A percentile compares a stretch with the other conserved stretches of the same genome.
phyloP scores from a whole-genome alignment of 1,140 invertebrate species.

The Pinna nobilis region DNA sequence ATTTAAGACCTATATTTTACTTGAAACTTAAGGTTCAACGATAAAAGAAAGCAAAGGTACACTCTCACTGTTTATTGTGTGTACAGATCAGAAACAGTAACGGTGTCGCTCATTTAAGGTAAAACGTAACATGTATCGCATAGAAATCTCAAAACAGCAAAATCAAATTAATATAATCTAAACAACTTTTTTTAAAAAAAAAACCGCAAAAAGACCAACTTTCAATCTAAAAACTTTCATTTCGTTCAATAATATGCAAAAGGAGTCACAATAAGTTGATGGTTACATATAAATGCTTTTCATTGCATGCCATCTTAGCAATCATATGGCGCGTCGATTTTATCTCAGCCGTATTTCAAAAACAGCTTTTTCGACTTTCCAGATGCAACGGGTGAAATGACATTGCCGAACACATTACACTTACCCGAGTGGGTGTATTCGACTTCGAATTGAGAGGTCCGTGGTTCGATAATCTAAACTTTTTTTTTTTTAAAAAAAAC shows the following conservation, averaged over 20 bases:
- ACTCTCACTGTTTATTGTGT: background rate
- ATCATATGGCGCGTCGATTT: background rate
- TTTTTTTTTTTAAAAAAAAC: background rate
- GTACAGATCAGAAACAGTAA: background rate
- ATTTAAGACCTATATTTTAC: background rate
- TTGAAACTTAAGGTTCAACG: background rate
- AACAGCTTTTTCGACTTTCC: background rate
- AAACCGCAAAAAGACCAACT: background rate
- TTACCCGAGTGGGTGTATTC: background rate
- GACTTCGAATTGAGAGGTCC: too few species aligned
- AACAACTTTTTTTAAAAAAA: background rate
- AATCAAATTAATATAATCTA: conserved; percentile 17
- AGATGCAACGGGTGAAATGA: background rate
- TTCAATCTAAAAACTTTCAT: background rate
- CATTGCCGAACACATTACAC: background rate
- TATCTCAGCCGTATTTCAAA: background rate
- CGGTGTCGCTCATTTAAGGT: background rate
- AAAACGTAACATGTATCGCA: conserved; percentile 16
- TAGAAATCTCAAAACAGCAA: background rate
- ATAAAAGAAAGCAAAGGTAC: background rate
- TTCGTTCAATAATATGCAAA: background rate
- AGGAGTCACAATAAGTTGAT: background rate
- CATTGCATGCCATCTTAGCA: background rate
- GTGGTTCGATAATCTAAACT: conserved; percentile 15
- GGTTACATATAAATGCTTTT: background rate